Evolutionary conservation across 1,140 invertebrate genomes (phyloP), one percentile per base, ranked within the genome.

Genomic region (Globodera ellingtonae): DNA sequence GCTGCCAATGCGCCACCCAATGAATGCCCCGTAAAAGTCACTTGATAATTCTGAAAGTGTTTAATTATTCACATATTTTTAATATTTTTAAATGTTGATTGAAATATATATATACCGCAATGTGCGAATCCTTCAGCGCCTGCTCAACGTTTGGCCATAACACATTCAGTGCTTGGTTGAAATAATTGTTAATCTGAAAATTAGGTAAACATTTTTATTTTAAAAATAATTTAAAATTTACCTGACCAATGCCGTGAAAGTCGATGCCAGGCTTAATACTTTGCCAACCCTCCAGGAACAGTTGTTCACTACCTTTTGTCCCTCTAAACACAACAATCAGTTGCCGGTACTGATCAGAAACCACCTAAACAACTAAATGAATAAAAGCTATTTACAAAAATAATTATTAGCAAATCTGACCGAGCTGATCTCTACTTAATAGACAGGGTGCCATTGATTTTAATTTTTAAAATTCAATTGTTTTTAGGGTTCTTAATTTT

Each of bases 171-270:
- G 84, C 84, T 21, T 75, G 65, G 18, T 76, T 69, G 50, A 85
- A 85, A 67, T 85, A 85, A 13, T 79, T 70, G 73, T 84, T 85
- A 6, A 84, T 84, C 84, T 86, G n/a, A 83, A 84, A 70, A n/a
- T n/a, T 47, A 50, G 9, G 10, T 69, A 44, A 69, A 24, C 66
- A 69, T 24, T 15, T 3, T 24, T 69, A 15, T 69, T 21, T 44
- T 70, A n/a, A n/a, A n/a, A 4, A 24, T 24, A 24, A 24, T 24
- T 24, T 24, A 24, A 24, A 24, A 24, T 80, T 72, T 46, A 86
- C 84, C 48, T 86, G 81, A 35, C 84, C 84, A 47, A 84, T 73
- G 24, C 81, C 84, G 73, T 78, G 84, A 72, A 85, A 85, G 67
- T 85, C 84, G 62, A 50, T 56, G 18, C 76, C 77, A 15, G 83